A percentile compares a stretch with the other conserved stretches of the same genome.
These are phyloP conservation scores for Pogoniulus pusillus DNA, from an alignment of 2,797 vertebrate species.

Conservation along the genomic window DNA sequence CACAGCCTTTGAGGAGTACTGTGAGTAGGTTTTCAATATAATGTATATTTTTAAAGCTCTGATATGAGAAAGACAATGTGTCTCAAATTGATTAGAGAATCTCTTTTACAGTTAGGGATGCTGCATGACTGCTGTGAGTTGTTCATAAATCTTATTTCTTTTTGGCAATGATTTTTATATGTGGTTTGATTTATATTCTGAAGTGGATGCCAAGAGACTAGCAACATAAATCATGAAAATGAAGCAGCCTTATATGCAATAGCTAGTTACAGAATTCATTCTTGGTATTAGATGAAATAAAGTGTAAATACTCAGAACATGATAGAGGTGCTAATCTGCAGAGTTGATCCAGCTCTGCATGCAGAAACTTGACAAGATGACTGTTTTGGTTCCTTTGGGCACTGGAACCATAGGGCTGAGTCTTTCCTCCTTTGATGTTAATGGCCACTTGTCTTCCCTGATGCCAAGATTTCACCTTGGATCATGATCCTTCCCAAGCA, in stretches of 20 bases:
- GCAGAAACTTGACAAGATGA: neutral
- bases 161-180: constrained; percentile 58
- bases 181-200: constrained; percentile 53
- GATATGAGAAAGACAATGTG: constrained; percentile 36
- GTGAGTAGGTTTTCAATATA: constrained; percentile 23
- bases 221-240: constrained; percentile 62
- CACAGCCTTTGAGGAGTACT: constrained; percentile 2
- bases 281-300: constrained; percentile 58
- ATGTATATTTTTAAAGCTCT: constrained; percentile 26
- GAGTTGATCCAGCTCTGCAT: constrained; percentile 19
- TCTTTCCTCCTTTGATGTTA: neutral
- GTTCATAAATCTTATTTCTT: constrained; percentile 55
- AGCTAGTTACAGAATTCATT: constrained; percentile 55
- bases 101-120: constrained; percentile 53
- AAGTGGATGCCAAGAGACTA: constrained; percentile 31
- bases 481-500: neutral
- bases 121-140: constrained; percentile 30
- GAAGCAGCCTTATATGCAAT: constrained; percentile 39
- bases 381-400: neutral
- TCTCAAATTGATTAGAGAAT: constrained; percentile 51
- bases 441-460: neutral
- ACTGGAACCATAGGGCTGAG: neutral
- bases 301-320: constrained; percentile 22
- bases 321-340: constrained; percentile 1
- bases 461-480: neutral